phyloP scores from a whole-genome alignment of 2,888 invertebrate species.

The Acrobasis repandana region DNA sequence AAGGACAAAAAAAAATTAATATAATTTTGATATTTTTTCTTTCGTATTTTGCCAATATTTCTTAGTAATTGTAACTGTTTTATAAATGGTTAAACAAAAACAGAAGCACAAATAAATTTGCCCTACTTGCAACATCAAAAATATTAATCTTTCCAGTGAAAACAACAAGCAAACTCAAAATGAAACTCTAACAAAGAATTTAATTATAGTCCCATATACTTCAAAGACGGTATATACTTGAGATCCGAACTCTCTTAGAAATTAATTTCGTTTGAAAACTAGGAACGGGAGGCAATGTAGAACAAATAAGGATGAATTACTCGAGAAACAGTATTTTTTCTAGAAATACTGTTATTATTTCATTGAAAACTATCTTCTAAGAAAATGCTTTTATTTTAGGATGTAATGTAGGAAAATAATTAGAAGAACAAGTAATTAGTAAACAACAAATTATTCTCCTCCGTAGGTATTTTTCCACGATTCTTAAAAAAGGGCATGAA shows the following conservation, averaged over 20 bases:
- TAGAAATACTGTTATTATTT: neutral
- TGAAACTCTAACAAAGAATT: neutral
- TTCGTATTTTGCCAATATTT: neutral
- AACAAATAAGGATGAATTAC: neutral
- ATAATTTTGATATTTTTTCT: too few relatives aligned
- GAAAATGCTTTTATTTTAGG: too few relatives aligned
- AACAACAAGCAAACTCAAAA: neutral
- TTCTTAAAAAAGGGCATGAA: too few relatives aligned
- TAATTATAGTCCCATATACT: neutral
- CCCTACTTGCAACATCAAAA: neutral
- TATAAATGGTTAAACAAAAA: neutral
- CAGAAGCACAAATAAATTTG: neutral
- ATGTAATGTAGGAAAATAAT: too few relatives aligned
- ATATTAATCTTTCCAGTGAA: neutral
- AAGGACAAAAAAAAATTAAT: too few relatives aligned
- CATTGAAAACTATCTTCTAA: neutral
- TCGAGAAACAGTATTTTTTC: neutral
- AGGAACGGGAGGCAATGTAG: neutral
- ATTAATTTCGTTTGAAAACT: slow-evolving; percentile 1
- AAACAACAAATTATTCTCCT: too few relatives aligned
- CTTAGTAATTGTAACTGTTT: neutral
- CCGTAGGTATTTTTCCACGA: too few relatives aligned
- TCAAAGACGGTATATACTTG: neutral
- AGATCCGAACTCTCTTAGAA: neutral
- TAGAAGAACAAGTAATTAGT: too few relatives aligned